Evolutionary conservation across 2,113 vertebrate species (phyloP).

Genomic region (Polypterus bichir): DNA sequence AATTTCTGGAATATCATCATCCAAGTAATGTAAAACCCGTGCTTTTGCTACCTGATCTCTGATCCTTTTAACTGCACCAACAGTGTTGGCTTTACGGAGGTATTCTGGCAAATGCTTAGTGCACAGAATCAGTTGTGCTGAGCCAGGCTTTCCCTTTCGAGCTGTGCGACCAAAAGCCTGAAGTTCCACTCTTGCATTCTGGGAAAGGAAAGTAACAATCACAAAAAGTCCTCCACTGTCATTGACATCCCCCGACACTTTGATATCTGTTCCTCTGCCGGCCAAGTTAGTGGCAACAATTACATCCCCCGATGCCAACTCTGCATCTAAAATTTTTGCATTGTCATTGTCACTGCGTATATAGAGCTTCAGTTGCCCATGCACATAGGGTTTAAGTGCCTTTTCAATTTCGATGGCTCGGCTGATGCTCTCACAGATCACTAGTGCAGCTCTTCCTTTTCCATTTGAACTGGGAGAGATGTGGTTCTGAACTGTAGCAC

Average conservation of each 20-base stretch:
- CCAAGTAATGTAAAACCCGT: conserved; percentile 14
- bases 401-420: conserved; percentile 17
- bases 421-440: conserved; percentile 46
- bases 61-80: conserved; percentile 17
- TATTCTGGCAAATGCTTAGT: conserved; percentile 19
- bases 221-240: conserved; percentile 37
- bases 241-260: conserved; percentile 25
- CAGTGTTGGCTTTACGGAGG: conserved; percentile 11
- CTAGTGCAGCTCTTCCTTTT: conserved; percentile 29
- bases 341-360: conserved; percentile 35
- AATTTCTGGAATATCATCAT: conserved; percentile 13
- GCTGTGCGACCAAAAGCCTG: conserved; percentile 44
- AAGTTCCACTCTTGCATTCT: conserved; percentile 35
- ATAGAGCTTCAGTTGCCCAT: conserved; percentile 20
- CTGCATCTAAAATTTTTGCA: background rate
- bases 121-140: conserved; percentile 39
- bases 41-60: conserved; percentile 16
- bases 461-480: conserved; percentile 8
- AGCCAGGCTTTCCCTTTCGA: conserved; percentile 40
- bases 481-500: conserved; percentile 19
- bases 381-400: background rate
- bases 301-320: conserved; percentile 14
- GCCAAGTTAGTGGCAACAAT: conserved; percentile 23
- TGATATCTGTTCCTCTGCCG: conserved; percentile 22
- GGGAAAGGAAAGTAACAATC: conserved; percentile 37